These are phyloP conservation scores for Gyps fulvus DNA, from an alignment of 2,113 vertebrate species.

Conservation along the genomic window DNA sequence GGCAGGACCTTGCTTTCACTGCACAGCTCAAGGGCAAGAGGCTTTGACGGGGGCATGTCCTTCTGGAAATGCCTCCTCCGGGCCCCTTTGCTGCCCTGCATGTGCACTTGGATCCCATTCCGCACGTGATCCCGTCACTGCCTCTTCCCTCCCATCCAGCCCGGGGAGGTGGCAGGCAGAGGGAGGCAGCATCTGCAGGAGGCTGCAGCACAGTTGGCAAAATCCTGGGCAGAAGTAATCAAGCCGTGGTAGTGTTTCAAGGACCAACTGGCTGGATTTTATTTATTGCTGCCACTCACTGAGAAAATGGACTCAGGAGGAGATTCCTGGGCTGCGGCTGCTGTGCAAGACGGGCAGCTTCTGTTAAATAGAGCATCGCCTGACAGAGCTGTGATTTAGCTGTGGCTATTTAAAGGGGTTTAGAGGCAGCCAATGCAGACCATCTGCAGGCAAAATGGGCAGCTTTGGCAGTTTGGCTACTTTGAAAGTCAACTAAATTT, in stretches of 20 bases:
- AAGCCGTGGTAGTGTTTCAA: constrained; percentile 1
- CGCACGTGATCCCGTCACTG: fast-evolving
- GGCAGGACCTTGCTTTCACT: background rate
- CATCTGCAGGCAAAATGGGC: constrained; percentile 42
- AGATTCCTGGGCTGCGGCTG: constrained; percentile 8
- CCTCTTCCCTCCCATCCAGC: background rate
- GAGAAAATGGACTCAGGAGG: constrained; percentile 54
- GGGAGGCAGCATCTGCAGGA: constrained; percentile 2
- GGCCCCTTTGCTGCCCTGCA: background rate
- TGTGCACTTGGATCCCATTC: background rate
- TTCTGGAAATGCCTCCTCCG: background rate
- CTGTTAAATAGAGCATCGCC: constrained; percentile 63
- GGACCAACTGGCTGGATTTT: constrained; percentile 47
- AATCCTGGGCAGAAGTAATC: constrained; percentile 15
- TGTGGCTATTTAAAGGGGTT: constrained; percentile 19
- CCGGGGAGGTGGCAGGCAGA: fast-evolving
- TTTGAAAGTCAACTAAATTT: constrained; percentile 2
- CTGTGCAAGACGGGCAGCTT: background rate
- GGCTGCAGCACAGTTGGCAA: background rate
- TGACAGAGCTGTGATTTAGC: constrained; percentile 58
- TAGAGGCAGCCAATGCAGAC: constrained; percentile 32
- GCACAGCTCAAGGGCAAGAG: background rate
- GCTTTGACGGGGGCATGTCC: background rate
- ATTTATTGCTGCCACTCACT: constrained; percentile 53
- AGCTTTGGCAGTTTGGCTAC: background rate